phyloP scores from a whole-genome alignment of 2,113 vertebrate genomes.

The Empidonax traillii region DNA sequence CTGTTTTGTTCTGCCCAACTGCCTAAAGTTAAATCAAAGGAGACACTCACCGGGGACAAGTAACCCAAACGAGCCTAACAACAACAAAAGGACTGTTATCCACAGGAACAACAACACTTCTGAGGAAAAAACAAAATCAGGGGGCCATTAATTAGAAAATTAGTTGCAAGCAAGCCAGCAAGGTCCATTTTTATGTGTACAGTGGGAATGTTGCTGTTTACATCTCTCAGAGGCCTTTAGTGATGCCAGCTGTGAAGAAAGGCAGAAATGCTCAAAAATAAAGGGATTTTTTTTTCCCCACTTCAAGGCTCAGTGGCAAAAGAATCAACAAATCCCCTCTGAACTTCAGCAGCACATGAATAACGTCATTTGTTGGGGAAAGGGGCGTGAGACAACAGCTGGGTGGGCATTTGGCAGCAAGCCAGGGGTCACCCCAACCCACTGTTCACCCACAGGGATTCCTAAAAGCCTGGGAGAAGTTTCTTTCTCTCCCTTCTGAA shows the following conservation, averaged over 20 bases:
- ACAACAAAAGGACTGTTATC: not conserved
- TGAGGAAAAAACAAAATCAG: not conserved
- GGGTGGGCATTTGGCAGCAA: not conserved
- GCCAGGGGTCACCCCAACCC: not conserved
- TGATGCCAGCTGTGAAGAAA: not conserved
- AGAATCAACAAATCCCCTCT: not conserved
- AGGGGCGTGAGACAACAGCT: not conserved
- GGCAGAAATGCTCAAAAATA: not conserved
- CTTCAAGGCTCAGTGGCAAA: not conserved
- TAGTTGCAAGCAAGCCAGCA: not conserved
- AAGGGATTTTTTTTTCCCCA: not conserved
- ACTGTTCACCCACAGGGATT: not conserved
- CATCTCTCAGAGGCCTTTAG: not conserved
- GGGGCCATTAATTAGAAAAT: constrained; percentile 20
- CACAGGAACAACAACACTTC: not conserved
- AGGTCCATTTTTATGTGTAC: not conserved
- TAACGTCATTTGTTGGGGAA: not conserved
- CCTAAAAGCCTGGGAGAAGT: not conserved
- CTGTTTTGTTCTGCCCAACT: not conserved
- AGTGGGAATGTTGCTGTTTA: not conserved
- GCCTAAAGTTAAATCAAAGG: constrained; percentile 5
- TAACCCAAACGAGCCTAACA: not conserved
- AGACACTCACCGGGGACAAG: not conserved
- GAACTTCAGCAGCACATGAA: not conserved
- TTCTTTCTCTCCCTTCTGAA: not conserved